Base-by-base conservation (phyloP, 2,888 invertebrate genomes). In the Digitonthophagus gazella region DNA sequence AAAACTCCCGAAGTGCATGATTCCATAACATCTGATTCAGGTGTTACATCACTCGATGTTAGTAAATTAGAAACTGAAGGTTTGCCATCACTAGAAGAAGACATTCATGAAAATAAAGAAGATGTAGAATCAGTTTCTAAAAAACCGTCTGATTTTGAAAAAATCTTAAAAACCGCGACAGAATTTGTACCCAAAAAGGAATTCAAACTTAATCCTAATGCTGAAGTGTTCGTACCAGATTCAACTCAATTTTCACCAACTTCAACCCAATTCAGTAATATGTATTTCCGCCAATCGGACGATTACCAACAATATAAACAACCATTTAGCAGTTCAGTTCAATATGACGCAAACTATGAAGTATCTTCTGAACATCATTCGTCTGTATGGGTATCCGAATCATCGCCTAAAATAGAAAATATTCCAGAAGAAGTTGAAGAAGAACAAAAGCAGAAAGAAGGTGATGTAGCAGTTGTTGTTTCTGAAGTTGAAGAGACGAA, bases 131-230 rank as follows among this genome's bases (percentile, higher is more conserved):
- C 44, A 61, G 66, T 63, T 58, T 56, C 15, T 1, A 74, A 71
- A 54, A 69, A 71, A 65, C 71, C 73, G n/a, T 79, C 76, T n/a
- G 74, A 78, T 69, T 76, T 80, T 67, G 82, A 81, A 72, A 78
- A 79, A 64, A 80, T 80, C 44, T 73, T 81, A 2, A 77, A 76
- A 20, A 77, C 74, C 56, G 79, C 77, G 2, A 76, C 77, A 0
- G 81, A 82, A 74, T 80, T 80, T 70, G 73, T 81, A 14, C 80
- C 80, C 11, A 80, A 79, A 3, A 70, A 70, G 15, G 66, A 71
- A 18, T 79, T 80, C n/a, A 77, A 78, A 55, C 71, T 83, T 64
- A 83, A 83, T 76, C 83, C 80, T 0, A 78, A 83, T 66, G 83
- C 83, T 1, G 79, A 80, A 57, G 81, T 81, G 75, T 83, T 83